Evolutionary conservation across 1,140 invertebrate species (phyloP), one percentile per base, ranked within the genome.

Genomic region (Trichoplusia ni): DNA sequence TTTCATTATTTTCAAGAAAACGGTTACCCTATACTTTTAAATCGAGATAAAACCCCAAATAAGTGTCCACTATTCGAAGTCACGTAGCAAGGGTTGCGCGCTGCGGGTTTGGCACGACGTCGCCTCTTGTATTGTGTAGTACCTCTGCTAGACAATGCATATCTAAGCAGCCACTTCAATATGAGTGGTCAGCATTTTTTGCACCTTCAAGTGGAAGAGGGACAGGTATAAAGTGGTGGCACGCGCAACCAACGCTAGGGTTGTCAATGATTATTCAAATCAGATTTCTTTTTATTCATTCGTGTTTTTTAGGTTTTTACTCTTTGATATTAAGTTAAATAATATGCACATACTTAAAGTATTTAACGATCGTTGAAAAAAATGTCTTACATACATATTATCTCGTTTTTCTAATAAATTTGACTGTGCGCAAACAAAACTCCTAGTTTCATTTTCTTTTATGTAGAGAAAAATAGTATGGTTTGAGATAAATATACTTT

Each of bases 141-240:
- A 66, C 31, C n/a, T n/a, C n/a, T 64, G 44, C 62, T 69, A 79
- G 74, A 81, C 77, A 81, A 84, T 71, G 67, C 66, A 44, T 19
- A 47, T 46, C 46, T 64, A 58, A 69, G 51, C 40, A 67, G 35
- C 71, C 75, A 77, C 77, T 71, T 60, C 73, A 69, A 65, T 40
- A 76, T 64, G 69, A 81, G 80, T 81, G 74, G 74, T 77, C 77
- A 77, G 73, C 69, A 49, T 73, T 79, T 79, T 81, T 75, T 78
- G 38, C 65, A 71, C 73, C 68, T 58, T 64, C 44, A 40, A 49
- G 46, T 49, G 46, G 54, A 67, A 73, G 64, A 69, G 42, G 47
- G 68, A 67, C 46, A 68, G 53, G 68, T 61, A 51, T 44, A 73
- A 49, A 49, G 37, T 44, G 27, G 25, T 40, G 54, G 54, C 54